Percentiles rank a stretch among this genome's conserved stretches.
Conservation (phyloP, 2,797 vertebrate genomes). For the Heliangelus exortis region DNA sequence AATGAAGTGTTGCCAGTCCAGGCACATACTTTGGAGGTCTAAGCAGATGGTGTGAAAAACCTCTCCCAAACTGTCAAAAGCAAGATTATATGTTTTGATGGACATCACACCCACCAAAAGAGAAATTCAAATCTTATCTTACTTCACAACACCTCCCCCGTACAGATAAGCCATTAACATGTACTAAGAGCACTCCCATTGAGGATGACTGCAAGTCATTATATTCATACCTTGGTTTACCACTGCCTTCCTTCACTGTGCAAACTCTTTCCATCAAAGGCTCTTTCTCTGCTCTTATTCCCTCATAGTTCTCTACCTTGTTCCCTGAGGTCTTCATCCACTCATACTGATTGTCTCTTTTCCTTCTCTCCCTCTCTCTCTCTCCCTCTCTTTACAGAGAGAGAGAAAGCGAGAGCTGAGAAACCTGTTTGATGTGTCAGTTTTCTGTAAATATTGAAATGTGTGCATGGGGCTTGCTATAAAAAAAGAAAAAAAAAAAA, state of each 20-base stretch:
- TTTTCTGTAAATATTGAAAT: slow-evolving; percentile 57
- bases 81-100: slow-evolving; percentile 30
- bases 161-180: slow-evolving; percentile 10
- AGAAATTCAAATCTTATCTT: slow-evolving; percentile 13
- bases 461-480: neutral
- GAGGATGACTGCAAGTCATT: neutral
- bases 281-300: neutral
- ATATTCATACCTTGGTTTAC: neutral
- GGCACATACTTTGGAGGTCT: neutral
- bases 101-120: slow-evolving; percentile 15
- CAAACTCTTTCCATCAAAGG: neutral
- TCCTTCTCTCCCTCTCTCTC: neutral
- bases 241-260: neutral
- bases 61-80: slow-evolving; percentile 31
- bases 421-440: slow-evolving; percentile 11
- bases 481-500: neutral
- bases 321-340: neutral
- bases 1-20: neutral
- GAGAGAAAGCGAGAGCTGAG: neutral
- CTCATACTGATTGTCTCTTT: neutral
- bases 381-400: neutral
- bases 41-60: slow-evolving; percentile 42
- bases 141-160: slow-evolving; percentile 11
- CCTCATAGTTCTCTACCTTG: neutral
- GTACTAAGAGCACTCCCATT: neutral